Conservation (phyloP, 2,888 invertebrate species). For the Aproaerema taeniolella region DNA sequence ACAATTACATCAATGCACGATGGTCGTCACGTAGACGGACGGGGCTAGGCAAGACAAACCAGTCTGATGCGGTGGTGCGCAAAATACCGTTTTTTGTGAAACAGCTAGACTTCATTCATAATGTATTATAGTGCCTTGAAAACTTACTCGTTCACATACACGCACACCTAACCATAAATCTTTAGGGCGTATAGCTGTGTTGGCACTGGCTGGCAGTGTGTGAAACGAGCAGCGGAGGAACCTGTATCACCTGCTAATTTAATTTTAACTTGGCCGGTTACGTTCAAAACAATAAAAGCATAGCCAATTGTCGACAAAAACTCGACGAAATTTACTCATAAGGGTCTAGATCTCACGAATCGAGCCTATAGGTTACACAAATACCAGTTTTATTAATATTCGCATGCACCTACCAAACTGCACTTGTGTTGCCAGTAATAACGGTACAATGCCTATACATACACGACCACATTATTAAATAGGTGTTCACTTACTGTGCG, state of each 20-base stretch:
- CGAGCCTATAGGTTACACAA: conserved; percentile 40
- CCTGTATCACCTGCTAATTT: conserved; percentile 38
- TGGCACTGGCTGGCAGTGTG: conserved; percentile 27
- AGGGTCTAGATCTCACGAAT: conserved; percentile 31
- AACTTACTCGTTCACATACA: conserved; percentile 33
- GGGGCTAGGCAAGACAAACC: conserved; percentile 56
- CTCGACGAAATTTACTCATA: conserved; percentile 19
- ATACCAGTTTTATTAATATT: conserved; percentile 37
- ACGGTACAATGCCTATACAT: conserved; percentile 57
- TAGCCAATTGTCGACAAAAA: conserved; percentile 15
- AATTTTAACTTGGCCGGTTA: conserved; percentile 39
- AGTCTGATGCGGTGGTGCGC: conserved; percentile 48
- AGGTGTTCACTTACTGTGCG: conserved; percentile 39
- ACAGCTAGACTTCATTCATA: conserved; percentile 72
- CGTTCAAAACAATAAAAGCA: conserved; percentile 32
- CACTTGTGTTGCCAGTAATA: conserved; percentile 50
- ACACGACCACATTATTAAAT: conserved; percentile 44
- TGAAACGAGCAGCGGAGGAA: conserved; percentile 22
- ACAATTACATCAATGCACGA: conserved; percentile 64
- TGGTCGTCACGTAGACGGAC: conserved; percentile 52
- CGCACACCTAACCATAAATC: conserved; percentile 42
- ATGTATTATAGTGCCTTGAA: conserved; percentile 63
- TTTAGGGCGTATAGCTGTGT: conserved; percentile 37
- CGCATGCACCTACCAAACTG: conserved; percentile 35
- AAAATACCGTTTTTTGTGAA: conserved; percentile 60